Percentiles rank a stretch among this genome's conserved stretches.
Conservation (phyloP, 2,888 invertebrate genomes). For the Blastobasis lacticolella region DNA sequence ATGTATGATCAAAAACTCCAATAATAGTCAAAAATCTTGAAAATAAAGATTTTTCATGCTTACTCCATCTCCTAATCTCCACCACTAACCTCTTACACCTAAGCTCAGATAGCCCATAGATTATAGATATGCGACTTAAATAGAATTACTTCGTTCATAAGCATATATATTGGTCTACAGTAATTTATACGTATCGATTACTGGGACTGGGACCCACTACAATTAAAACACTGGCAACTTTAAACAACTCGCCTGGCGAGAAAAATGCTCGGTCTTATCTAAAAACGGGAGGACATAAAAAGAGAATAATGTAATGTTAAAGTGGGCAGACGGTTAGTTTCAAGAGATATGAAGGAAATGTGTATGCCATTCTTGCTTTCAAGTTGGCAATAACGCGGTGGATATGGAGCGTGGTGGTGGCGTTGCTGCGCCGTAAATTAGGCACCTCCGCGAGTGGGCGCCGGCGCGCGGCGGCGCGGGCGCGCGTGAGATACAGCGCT, state of each 20-base stretch:
- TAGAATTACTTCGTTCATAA: no score
- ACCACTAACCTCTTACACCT: no score
- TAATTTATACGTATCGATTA: no score
- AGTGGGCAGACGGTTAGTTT: conserved; percentile 58
- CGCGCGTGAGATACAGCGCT: conserved; percentile 2
- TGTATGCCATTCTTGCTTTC: conserved; percentile 67
- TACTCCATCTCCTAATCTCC: no score
- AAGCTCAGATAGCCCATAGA: no score
- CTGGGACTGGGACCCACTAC: no score
- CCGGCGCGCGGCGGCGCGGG: background rate
- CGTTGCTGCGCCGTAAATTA: conserved; percentile 69
- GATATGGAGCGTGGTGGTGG: conserved; percentile 68
- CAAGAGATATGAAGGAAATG: conserved; percentile 64
- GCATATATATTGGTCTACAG: no score
- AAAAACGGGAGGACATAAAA: conserved; percentile 34
- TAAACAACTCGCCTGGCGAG: conserved; percentile 11
- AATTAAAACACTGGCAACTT: conserved; percentile 2
- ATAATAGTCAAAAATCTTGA: no score
- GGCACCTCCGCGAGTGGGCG: conserved; percentile 43
- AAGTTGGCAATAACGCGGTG: conserved; percentile 70
- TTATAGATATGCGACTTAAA: no score
- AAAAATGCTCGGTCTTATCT: conserved; percentile 25
- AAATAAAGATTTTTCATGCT: no score
- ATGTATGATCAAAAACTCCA: no score
- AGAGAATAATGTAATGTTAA: conserved; percentile 44